phyloP scores from a whole-genome alignment of 2,797 vertebrate species.

The Malurus splendens region DNA sequence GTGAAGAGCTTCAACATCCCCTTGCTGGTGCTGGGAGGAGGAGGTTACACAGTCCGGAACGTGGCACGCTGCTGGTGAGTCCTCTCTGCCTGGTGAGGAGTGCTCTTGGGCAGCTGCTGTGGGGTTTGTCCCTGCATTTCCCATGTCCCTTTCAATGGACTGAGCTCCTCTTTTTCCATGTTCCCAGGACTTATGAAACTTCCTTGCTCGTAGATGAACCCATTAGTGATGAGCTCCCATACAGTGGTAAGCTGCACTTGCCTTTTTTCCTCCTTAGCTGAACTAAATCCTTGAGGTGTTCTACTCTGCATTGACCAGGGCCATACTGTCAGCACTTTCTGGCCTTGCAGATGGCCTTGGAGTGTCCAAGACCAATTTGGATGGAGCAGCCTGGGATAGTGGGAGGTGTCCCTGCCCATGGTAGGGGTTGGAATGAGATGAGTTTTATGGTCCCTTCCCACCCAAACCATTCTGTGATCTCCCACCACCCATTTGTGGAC shows the following conservation, averaged over 20 bases:
- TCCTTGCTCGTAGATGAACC: conserved; percentile 92
- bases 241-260: conserved; percentile 79
- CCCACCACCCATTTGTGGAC: not conserved
- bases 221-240: conserved; percentile 95
- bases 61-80: conserved; percentile 95
- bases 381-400: not conserved
- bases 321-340: not conserved
- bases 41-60: conserved; percentile 95
- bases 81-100: not conserved
- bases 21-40: conserved; percentile 92
- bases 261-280: accelerated
- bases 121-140: not conserved
- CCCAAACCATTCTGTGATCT: not conserved
- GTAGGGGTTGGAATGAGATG: not conserved
- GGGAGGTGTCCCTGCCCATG: not conserved
- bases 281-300: not conserved
- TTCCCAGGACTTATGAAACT: conserved; percentile 90
- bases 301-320: not conserved
- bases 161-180: not conserved
- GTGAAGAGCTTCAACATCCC: conserved; percentile 98
- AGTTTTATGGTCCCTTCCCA: not conserved
- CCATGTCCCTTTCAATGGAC: not conserved
- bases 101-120: not conserved
- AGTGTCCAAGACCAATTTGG: not conserved
- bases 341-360: not conserved